Percentiles rank a stretch among this genome's conserved stretches.
phyloP scores from a whole-genome alignment of 2,888 invertebrate genomes.

The Globia sparganii region DNA sequence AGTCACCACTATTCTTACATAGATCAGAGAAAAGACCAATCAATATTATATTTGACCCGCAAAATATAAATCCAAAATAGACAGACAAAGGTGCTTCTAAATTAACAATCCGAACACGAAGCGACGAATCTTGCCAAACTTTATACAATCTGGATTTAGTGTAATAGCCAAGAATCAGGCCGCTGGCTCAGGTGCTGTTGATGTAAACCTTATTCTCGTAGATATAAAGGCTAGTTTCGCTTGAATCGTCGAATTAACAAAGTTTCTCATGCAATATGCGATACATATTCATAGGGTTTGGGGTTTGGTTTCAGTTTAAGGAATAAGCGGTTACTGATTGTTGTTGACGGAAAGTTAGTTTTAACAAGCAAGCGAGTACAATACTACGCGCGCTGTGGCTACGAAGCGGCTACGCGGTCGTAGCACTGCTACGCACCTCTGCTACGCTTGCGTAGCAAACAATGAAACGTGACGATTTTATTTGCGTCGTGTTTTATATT shows the following conservation, averaged over 20 bases:
- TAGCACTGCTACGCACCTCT: not conserved
- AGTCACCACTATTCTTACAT: not conserved
- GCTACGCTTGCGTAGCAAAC: conserved; percentile 14
- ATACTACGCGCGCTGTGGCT: not conserved
- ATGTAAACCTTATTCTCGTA: conserved; percentile 13
- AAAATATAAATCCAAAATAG: conserved; percentile 29
- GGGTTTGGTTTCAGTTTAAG: conserved; percentile 39
- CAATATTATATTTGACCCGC: not conserved
- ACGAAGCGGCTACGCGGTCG: not conserved
- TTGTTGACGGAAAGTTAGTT: not conserved
- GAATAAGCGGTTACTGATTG: not conserved
- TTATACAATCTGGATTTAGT: conserved; percentile 57
- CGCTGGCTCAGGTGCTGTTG: conserved; percentile 17
- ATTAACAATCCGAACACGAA: conserved; percentile 37
- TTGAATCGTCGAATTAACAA: conserved; percentile 41
- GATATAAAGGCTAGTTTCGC: conserved; percentile 42
- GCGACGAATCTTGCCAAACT: conserved; percentile 42
- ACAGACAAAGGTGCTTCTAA: conserved; percentile 42
- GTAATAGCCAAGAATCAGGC: conserved; percentile 56
- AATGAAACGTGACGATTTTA: not conserved
- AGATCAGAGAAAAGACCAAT: not conserved
- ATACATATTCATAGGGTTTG: conserved; percentile 66
- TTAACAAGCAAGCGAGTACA: not conserved
- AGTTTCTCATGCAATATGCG: conserved; percentile 55
- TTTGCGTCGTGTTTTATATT: not conserved